Conservation (phyloP, 2,113 vertebrate species). For the Elephas maximus region DNA sequence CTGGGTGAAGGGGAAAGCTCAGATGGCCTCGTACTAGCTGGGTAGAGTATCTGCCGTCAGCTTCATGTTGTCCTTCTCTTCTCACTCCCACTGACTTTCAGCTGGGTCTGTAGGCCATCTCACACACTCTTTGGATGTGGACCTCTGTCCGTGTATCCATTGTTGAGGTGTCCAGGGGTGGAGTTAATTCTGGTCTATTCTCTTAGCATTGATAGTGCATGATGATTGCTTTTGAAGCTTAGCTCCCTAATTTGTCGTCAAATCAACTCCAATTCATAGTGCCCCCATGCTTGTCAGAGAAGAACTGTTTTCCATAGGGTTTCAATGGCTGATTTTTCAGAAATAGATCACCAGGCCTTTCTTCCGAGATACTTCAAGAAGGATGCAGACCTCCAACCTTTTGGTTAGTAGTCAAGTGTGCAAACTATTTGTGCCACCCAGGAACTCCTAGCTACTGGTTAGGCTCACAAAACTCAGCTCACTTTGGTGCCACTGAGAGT, state of each 20-base stretch:
- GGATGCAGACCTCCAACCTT: no score
- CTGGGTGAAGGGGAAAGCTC: rapidly evolving
- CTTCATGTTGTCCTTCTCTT: neutral
- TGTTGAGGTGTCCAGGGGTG: neutral
- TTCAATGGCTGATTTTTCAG: no score
- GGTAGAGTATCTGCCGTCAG: neutral
- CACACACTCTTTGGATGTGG: rapidly evolving
- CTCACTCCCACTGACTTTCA: neutral
- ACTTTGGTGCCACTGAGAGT: no score
- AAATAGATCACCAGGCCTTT: no score
- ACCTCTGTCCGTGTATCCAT: neutral
- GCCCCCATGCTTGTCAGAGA: no score
- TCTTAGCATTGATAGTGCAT: neutral
- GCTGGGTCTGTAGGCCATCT: rapidly evolving
- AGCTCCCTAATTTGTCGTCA: no score
- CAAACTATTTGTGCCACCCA: no score
- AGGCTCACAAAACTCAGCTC: neutral
- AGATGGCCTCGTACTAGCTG: rapidly evolving
- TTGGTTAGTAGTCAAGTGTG: no score
- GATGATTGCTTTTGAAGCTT: neutral
- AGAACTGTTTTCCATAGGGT: no score
- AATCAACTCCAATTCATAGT: no score
- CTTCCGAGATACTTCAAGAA: no score
- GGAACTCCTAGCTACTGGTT: neutral
- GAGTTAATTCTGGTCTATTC: neutral